Evolutionary conservation across 2,113 vertebrate genomes (phyloP), one percentile per base, ranked within the genome.

Genomic region (Jaculus jaculus): DNA sequence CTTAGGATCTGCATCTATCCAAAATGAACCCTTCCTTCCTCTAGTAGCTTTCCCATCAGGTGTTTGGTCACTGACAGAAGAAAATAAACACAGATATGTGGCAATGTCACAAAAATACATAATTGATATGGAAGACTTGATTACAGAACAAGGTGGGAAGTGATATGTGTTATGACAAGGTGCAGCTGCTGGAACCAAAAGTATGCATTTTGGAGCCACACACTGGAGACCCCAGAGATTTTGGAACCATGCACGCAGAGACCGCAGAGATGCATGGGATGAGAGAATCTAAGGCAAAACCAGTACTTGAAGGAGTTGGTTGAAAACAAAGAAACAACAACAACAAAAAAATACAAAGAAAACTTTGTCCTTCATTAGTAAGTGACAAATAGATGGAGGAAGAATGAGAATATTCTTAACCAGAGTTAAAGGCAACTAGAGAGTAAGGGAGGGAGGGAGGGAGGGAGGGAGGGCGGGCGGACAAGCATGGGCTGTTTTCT

Each of bases 401-500:
- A 72, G 24, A 51, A 39, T 54, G 26, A 65, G 37, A 81, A 74
- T 66, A 66, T 23, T 9, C 5, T 32, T 24, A 89, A 20, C 6
- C 51, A 71, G 9, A 30, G 51, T 93, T 71, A 37, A 78, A 71
- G 24, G 26, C 28, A 84, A 21, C 20, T 54, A 30, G 61, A 42
- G 32, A 37, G 51, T 24, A 17, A 0, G 1, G 9, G 28, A 37
- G 7, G 51, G 16, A 37, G 20, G 23, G 7, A 23, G 18, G n/a
- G n/a, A n/a, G n/a, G n/a, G n/a, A 0, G 1, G 9, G 28, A 37
- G 7, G 51, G 16, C 32, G 20, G 23, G 7, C 23, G 18, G 37
- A 42, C 17, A 32, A 47, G 16, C 15, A 32, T 26, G 54, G 26
- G 18, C 75, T 39, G 21, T 7, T 63, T 80, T 34, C 54, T 87